Percentiles rank a stretch among this genome's conserved stretches.
Conservation (phyloP, 2,113 vertebrate species). For the Circaetus cinerascens region DNA sequence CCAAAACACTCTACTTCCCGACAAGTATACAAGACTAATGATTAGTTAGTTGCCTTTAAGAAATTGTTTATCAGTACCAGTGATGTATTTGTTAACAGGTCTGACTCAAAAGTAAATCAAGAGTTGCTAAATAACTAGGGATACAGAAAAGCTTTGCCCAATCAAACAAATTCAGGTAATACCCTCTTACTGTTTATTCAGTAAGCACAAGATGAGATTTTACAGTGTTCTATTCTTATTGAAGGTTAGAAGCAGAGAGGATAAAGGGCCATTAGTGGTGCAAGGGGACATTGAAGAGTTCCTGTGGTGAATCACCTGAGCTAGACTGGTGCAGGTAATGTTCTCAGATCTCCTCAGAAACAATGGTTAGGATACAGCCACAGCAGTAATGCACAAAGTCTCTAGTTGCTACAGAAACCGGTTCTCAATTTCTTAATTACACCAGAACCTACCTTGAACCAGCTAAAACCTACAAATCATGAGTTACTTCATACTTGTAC, state of each 20-base stretch:
- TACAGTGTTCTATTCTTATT: not conserved
- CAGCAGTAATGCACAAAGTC: not conserved
- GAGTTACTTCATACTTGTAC: not conserved
- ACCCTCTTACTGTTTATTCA: not conserved
- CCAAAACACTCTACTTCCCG: no score
- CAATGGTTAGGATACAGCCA: not conserved
- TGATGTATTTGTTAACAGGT: not conserved
- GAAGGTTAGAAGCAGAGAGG: not conserved
- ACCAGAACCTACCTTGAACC: not conserved
- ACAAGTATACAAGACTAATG: not conserved
- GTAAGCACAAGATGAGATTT: not conserved
- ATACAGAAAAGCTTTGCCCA: not conserved
- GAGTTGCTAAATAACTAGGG: not conserved
- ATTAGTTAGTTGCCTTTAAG: not conserved
- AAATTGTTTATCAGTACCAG: not conserved
- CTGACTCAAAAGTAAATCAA: not conserved
- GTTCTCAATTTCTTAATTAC: not conserved
- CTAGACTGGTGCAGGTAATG: not conserved
- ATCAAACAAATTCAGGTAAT: not conserved
- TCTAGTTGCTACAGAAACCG: not conserved
- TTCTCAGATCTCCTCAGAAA: not conserved
- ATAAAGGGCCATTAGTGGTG: not conserved
- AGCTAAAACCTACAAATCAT: not conserved
- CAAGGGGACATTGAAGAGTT: not conserved
- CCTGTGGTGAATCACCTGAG: not conserved